Percentiles rank a stretch among this genome's conserved stretches.
Conservation (phyloP, 2,113 vertebrate species). For the Prionailurus viverrinus region DNA sequence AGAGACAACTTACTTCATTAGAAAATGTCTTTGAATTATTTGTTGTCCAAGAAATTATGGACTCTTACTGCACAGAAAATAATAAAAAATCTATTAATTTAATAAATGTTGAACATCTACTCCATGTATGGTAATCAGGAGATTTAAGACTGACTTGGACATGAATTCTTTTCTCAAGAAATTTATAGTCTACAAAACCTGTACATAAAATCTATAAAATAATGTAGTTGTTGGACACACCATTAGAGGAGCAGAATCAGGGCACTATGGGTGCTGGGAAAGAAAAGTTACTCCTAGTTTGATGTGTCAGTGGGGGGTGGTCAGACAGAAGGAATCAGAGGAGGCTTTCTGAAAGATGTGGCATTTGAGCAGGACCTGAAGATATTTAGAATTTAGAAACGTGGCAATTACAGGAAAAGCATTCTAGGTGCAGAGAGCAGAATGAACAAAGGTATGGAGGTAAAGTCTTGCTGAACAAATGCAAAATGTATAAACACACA, state of each 20-base stretch:
- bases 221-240: background rate
- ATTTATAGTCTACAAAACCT: background rate
- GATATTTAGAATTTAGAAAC: slow-evolving; percentile 38
- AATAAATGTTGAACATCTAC: slow-evolving; percentile 34
- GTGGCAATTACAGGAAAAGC: background rate
- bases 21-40: slow-evolving; percentile 57
- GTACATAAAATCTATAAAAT: slow-evolving; percentile 25
- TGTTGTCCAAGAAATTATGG: background rate
- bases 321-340: background rate
- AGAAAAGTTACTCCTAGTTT: slow-evolving; percentile 27
- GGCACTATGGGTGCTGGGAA: background rate
- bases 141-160: background rate
- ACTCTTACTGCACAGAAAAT: background rate
- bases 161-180: slow-evolving; percentile 28
- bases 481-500: background rate
- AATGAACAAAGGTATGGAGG: background rate
- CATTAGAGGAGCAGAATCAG: slow-evolving; percentile 11
- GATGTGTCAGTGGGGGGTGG: background rate
- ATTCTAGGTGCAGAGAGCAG: background rate
- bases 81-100: slow-evolving; percentile 25
- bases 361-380: background rate
- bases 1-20: slow-evolving; percentile 17
- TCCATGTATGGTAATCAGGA: background rate
- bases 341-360: background rate
- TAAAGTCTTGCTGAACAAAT: background rate